Conservation (phyloP, 1,140 invertebrate species). For the Lordiphosa collinella region DNA sequence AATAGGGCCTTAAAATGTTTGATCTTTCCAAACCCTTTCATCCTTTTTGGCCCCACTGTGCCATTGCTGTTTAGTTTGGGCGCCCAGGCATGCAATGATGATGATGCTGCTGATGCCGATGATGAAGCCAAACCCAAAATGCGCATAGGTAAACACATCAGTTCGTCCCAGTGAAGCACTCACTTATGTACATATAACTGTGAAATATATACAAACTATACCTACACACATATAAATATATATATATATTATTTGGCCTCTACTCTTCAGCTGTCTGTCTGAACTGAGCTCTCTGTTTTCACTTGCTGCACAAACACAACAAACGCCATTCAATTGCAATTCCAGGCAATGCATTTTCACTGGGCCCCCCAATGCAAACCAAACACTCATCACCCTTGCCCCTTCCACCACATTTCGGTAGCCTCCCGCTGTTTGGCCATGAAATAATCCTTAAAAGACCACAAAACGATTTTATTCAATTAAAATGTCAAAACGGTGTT, state of each 20-base stretch:
- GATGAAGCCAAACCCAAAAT: constrained; percentile 12
- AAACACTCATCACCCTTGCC: constrained; percentile 35
- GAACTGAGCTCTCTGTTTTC: constrained; percentile 28
- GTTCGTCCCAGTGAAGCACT: constrained; percentile 11
- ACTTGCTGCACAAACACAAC: constrained; percentile 52
- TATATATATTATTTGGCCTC: constrained; percentile 4
- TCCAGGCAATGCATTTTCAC: constrained; percentile 45
- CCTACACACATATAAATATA: not conserved
- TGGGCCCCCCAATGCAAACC: constrained; percentile 37
- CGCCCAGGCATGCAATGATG: constrained; percentile 24
- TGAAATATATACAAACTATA: not conserved
- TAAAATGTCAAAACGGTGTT: constrained; percentile 76
- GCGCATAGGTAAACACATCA: constrained; percentile 43
- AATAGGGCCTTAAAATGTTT: too few species aligned
- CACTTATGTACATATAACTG: constrained; percentile 12
- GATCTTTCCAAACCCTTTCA: too few species aligned
- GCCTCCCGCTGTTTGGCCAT: constrained; percentile 41
- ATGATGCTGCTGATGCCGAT: constrained; percentile 11
- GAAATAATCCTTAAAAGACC: constrained; percentile 76
- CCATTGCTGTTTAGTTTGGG: constrained; percentile 36
- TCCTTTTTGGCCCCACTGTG: constrained; percentile 17
- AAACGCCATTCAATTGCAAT: constrained; percentile 51
- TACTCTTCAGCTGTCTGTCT: constrained; percentile 5
- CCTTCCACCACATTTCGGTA: not conserved
- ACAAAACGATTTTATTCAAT: constrained; percentile 78